Evolutionary conservation across 2,797 vertebrate genomes (phyloP).

Genomic region (Strix occidentalis): DNA sequence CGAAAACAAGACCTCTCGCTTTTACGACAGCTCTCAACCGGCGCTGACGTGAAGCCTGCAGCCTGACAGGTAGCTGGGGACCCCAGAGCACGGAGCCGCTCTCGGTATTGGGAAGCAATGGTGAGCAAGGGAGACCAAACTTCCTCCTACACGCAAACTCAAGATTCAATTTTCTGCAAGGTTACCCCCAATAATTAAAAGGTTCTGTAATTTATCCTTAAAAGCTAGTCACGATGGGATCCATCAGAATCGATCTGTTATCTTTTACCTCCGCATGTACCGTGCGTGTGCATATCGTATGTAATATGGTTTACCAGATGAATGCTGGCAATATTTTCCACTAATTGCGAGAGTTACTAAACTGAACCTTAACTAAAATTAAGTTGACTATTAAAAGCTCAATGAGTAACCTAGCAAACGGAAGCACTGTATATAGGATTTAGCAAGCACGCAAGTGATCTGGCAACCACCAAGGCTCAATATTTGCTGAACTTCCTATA

Average conservation of each 20-base stretch:
- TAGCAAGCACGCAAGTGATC: constrained; percentile 32
- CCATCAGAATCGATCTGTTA: constrained; percentile 87
- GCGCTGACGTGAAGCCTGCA: neutral
- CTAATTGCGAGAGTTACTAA: constrained; percentile 70
- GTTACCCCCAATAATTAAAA: constrained; percentile 95
- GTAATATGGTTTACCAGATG: constrained; percentile 42
- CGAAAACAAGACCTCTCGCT: neutral
- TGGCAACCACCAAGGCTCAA: neutral
- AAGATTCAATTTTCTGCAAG: constrained; percentile 97
- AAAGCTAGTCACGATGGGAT: constrained; percentile 88
- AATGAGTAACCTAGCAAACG: constrained; percentile 53
- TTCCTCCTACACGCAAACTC: constrained; percentile 85
- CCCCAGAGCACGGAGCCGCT: neutral
- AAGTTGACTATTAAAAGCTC: constrained; percentile 72
- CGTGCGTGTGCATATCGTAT: neutral
- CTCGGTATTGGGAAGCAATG: constrained; percentile 69
- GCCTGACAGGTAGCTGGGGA: neutral
- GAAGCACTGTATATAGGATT: constrained; percentile 16
- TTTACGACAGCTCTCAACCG: neutral
- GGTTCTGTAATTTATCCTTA: constrained; percentile 89
- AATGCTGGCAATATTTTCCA: constrained; percentile 57
- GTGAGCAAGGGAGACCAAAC: constrained; percentile 78
- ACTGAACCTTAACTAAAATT: constrained; percentile 73
- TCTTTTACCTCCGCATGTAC: constrained; percentile 69
- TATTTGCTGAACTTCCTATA: constrained; percentile 37